These are phyloP conservation scores for Echeneis naucrates DNA, from an alignment of 2,797 vertebrate genomes.

Conservation along the genomic window DNA sequence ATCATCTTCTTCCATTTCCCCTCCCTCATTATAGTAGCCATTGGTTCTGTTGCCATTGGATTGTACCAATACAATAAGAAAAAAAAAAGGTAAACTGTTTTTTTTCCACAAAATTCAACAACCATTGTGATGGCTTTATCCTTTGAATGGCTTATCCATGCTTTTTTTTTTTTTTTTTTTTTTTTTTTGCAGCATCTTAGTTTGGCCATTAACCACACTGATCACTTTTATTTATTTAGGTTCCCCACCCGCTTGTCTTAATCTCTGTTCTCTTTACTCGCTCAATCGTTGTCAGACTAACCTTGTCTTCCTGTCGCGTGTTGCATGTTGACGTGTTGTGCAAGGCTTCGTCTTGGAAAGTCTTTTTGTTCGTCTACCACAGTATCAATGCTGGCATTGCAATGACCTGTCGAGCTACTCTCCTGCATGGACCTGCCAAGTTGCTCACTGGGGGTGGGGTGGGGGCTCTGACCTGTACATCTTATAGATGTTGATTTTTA, in stretches of 20 bases:
- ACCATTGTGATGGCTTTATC: too few species aligned
- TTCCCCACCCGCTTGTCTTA: not conserved
- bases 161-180: too few species aligned
- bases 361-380: not conserved
- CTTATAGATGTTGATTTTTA: not conserved
- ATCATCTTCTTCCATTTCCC: not conserved
- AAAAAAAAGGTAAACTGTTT: constrained; percentile 50
- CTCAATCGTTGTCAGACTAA: not conserved
- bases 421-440: constrained; percentile 14
- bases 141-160: too few species aligned
- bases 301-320: constrained; percentile 1
- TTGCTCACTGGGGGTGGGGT: not conserved
- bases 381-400: not conserved
- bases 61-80: not conserved
- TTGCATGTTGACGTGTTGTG: constrained; percentile 39
- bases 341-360: not conserved
- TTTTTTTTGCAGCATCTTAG: not conserved
- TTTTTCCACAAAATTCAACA: too few species aligned
- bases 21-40: not conserved
- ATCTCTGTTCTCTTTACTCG: not conserved
- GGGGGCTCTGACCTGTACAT: not conserved
- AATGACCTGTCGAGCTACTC: too few species aligned
- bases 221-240: not conserved
- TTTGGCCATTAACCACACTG: not conserved
- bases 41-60: not conserved